phyloP scores from a whole-genome alignment of 2,113 vertebrate species.

The rabbit (Oryctolagus cuniculus) region mOryCun1.1 NC_091441.1:63951501-63952000 shows the following conservation, averaged over 20 bases:
- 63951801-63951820: no score
- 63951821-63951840: no score
- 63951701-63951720: conserved; percentile 8
- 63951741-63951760: background rate
- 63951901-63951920: no score
- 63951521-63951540: background rate
- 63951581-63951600: background rate
- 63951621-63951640: background rate
- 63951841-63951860: no score
- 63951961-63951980: no score
- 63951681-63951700: background rate
- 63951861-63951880: no score
- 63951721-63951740: background rate
- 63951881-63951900: no score
- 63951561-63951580: background rate
- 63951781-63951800: no score
- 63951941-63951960: no score
- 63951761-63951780: background rate
- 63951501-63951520: background rate
- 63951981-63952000: no score
- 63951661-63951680: background rate
- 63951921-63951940: no score
- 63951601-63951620: background rate
- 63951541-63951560: background rate
- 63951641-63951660: background rate